A percentile compares a stretch with the other conserved stretches of the same genome.
Evolutionary conservation across 2,888 invertebrate species (phyloP).

Genomic region (Nephrotoma flavescens): DNA sequence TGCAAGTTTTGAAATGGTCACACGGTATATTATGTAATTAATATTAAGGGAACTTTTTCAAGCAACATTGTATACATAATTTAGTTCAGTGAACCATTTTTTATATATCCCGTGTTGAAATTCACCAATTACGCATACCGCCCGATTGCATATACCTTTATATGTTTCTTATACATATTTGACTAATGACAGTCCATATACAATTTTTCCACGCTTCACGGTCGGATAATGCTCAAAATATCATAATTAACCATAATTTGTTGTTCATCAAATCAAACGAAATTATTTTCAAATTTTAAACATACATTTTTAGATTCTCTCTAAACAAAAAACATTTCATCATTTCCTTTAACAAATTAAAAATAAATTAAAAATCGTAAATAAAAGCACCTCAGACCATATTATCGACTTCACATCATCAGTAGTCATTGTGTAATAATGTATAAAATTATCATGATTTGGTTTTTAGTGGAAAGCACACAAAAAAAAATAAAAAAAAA

Average conservation of each 20-base stretch:
- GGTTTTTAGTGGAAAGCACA: background rate
- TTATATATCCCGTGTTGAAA: background rate
- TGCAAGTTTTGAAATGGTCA: too few relatives aligned
- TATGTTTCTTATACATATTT: background rate
- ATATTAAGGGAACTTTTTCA: background rate
- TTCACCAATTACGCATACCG: background rate
- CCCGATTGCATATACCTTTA: background rate
- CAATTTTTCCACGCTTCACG: background rate
- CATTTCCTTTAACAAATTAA: background rate
- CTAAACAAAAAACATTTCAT: background rate
- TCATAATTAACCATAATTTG: background rate
- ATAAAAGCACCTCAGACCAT: background rate
- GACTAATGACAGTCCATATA: background rate
- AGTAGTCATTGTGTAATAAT: background rate
- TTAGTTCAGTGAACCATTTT: background rate
- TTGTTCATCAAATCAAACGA: background rate
- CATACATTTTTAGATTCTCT: background rate
- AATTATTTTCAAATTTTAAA: background rate
- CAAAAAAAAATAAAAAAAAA: background rate
- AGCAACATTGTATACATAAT: background rate
- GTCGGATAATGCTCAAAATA: background rate
- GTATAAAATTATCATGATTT: background rate
- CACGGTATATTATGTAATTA: too few relatives aligned
- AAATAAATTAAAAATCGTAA: background rate
- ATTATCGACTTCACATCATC: background rate